Evolutionary conservation across 2,113 vertebrate species (phyloP).

Genomic region (Nycticorax nycticorax): DNA sequence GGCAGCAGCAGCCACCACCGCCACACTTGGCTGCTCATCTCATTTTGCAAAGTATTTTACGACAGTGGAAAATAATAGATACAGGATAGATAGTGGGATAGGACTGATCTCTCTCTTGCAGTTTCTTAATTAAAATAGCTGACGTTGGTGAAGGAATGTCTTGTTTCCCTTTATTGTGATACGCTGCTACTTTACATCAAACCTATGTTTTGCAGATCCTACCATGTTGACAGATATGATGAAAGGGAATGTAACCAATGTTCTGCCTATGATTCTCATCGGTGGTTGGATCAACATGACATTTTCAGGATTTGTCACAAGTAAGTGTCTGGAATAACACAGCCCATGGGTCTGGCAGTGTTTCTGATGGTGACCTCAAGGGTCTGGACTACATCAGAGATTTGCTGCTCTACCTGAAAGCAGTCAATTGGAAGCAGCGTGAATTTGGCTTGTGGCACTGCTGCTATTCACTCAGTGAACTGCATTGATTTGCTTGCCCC

Average conservation of each 20-base stretch:
- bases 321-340: conserved; percentile 73
- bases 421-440: neutral
- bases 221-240: conserved; percentile 99
- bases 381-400: neutral
- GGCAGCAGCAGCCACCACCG: neutral
- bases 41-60: neutral
- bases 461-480: accelerated
- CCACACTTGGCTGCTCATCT: neutral
- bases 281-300: conserved; percentile 99
- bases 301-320: conserved; percentile 98
- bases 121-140: neutral
- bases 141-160: neutral
- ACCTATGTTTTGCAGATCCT: conserved; percentile 82
- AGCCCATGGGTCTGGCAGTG: accelerated
- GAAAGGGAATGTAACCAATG: conserved; percentile 99
- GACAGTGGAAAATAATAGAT: neutral
- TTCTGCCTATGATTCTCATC: conserved; percentile 98
- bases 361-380: neutral
- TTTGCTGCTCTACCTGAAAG: neutral
- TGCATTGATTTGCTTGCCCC: neutral
- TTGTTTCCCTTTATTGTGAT: neutral
- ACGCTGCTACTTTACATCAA: neutral
- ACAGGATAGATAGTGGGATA: neutral
- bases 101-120: neutral
- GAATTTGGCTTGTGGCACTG: neutral